These are phyloP conservation scores for Melanotaenia maccullochi DNA, from an alignment of 2,797 vertebrate genomes.

Conservation along the genomic window DNA sequence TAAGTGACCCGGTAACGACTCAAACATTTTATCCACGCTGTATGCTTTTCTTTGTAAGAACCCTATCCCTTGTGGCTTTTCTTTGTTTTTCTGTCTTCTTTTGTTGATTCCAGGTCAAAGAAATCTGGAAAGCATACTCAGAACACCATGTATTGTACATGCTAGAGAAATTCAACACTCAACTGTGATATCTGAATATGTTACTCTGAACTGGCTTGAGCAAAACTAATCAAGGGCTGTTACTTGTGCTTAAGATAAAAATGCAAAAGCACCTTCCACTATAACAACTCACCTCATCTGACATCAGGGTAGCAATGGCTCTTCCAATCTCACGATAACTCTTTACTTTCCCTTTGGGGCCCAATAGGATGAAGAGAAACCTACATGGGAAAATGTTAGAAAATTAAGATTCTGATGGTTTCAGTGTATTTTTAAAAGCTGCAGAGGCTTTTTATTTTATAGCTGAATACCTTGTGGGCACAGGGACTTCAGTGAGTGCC, in stretches of 20 bases:
- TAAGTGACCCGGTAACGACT: background rate
- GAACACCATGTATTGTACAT: background rate
- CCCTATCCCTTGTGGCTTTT: background rate
- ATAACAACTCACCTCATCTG: constrained; percentile 89
- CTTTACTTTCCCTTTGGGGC: constrained; percentile 97
- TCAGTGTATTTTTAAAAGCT: background rate
- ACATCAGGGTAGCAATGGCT: constrained; percentile 98
- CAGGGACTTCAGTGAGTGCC: constrained; percentile 94
- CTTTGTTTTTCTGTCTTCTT: background rate
- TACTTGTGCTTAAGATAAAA: background rate
- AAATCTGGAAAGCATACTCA: background rate
- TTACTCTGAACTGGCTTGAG: background rate
- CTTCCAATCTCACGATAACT: constrained; percentile 97
- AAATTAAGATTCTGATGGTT: background rate
- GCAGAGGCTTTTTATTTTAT: background rate
- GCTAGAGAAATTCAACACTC: background rate
- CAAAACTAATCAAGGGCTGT: background rate
- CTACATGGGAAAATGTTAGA: constrained; percentile 66
- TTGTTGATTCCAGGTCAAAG: background rate
- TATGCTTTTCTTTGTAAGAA: background rate
- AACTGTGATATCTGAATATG: background rate
- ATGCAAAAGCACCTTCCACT: background rate
- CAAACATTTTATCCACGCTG: background rate
- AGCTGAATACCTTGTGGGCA: constrained; percentile 90
- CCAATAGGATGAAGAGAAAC: constrained; percentile 95